Base-by-base conservation (phyloP, 2,797 vertebrate genomes). In the Tarsius wallacei region DNA sequence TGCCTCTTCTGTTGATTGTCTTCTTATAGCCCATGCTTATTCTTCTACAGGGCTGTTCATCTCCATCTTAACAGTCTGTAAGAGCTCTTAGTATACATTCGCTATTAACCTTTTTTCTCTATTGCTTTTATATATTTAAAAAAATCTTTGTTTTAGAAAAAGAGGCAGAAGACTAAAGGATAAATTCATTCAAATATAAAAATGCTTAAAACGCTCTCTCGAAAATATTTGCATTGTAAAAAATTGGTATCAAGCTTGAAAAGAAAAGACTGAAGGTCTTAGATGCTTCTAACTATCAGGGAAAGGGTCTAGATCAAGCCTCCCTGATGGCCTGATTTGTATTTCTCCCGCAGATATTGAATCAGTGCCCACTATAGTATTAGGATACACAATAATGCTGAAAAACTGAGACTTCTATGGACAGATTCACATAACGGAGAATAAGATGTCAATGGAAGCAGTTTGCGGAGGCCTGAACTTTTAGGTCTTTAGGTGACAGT, bases 221-320 rank as follows among this genome's bases (percentile, higher is more conserved):
- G 42, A 26, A 89, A 88, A 95, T 83, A 93, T 97, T 94, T 97
- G 71, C 89, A 93, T 96, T 98, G 93, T 93, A 97, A n/a, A n/a
- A n/a, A n/a, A 95, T 97, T 96, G 87, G 64, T 76, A 90, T 87
- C 70, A 74, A 86, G 49, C n/a, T 88, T 95, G 49, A 83, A 84
- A 89, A 70, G 33, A 70, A 61, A 70, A 95, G 71, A 86, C 42
- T 36, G 59, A 91, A 77, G 74, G 94, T 91, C 74, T 36, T 66
- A 19, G 47, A 66, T 70, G 71, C 26, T 63, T 94, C 47, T 90
- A 42, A 95, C 78, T 73, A 70, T 49, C 57, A 55, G 51, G 82
- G 71, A 88, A 93, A 85, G 47, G 33, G 26, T 64, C 86, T 87
- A 83, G 93, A 78, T 87, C 86, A 81, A 70, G 57, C 10, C 21